Base-by-base conservation (phyloP, 2,888 invertebrate species). In the Pseudococcus jackbeardsleyi region DNA sequence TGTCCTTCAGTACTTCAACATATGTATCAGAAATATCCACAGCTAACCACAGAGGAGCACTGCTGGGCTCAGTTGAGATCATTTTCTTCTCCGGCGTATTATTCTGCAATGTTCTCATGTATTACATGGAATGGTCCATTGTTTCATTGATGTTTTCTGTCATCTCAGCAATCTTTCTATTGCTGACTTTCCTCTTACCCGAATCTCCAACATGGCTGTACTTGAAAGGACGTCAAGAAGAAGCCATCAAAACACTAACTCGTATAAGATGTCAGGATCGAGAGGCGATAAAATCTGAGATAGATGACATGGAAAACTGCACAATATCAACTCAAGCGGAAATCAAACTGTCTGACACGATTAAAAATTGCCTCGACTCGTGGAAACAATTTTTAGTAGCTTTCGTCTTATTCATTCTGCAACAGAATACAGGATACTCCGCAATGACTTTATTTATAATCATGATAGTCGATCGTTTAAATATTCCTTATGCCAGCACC, bases 141-240 rank as follows among this genome's bases (percentile, higher is more conserved):
- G 77, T 54, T 26, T 12, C 77, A 17, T 11, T 22, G 1, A 50
- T 88, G 15, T 84, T 77, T 19, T 8, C 84, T 5, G 17, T 12
- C 12, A 15, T 77, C 5, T 48, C 50, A 7, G 82, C 26, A 3
- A 17, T 33, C 9, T 48, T 17, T 8, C 22, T 88, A 15, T 19
- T 88, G 22, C 19, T 50, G 12, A 22, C 82, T 26, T 54, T 79
- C 26, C 0, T 39, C 0, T 50, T 88, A 50, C 79, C 77, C 0
- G 88, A 88, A 79, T 88, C 88, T 22, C 88, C 88, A 9, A 26
- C 50, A 8, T 88, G 88, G 88, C 33, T 88, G 8, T 59, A 79
- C 59, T 9, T 26, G 0, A 77, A 39, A 48, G 82, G 54, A 22
- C 50, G 82, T 11, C 15, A 77, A 15, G 88, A 88, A 19, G 15